These are phyloP conservation scores for Maccullochella peelii DNA, from an alignment of 2,113 vertebrate species.

Conservation along the genomic window DNA sequence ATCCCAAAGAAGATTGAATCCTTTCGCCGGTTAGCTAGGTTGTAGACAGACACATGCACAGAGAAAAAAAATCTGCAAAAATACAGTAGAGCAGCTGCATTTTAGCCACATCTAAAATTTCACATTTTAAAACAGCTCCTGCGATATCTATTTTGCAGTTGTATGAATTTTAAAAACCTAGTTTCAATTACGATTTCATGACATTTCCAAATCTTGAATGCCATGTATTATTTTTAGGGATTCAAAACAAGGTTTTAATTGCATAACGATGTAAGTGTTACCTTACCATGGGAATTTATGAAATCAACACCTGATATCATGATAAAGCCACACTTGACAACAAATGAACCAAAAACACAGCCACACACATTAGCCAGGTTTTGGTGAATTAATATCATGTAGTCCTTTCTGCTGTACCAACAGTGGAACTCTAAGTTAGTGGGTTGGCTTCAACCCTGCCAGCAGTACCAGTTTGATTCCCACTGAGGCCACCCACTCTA, in stretches of 20 bases:
- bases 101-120: neutral
- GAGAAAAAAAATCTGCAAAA: neutral
- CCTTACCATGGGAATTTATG: neutral
- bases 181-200: neutral
- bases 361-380: neutral
- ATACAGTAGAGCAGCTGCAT: neutral
- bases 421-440: conserved; percentile 34
- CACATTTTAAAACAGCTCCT: neutral
- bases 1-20: conserved; percentile 4
- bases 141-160: neutral
- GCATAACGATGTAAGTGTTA: too few species aligned
- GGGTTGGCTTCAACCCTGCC: conserved; percentile 28
- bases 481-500: conserved; percentile 42
- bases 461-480: conserved; percentile 34
- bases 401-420: conserved; percentile 12
- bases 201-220: conserved; percentile 9
- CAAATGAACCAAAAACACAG: conserved; percentile 9
- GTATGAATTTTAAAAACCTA: neutral
- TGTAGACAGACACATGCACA: neutral
- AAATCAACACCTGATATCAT: neutral
- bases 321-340: conserved; percentile 3
- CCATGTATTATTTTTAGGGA: neutral
- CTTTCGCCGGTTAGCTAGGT: neutral
- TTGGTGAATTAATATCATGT: conserved; percentile 18
- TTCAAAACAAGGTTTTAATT: neutral